Conservation (phyloP, 2,888 invertebrate genomes). For the Hetaerina titia region DNA sequence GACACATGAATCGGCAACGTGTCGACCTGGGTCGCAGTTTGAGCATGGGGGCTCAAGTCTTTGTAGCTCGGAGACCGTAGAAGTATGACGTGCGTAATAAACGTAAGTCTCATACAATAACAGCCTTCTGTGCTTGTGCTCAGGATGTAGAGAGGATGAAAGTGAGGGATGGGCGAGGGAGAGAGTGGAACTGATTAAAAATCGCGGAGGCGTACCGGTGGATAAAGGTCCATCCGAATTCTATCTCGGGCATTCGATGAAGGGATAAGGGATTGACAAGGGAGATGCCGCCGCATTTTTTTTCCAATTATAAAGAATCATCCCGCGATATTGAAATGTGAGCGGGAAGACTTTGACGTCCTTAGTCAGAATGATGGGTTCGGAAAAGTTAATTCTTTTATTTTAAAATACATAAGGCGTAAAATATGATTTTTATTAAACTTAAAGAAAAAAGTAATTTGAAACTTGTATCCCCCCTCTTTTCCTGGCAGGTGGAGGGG, state of each 20-base stretch:
- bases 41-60: too few species aligned
- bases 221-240: background rate
- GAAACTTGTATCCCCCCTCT: background rate
- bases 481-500: background rate
- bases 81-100: background rate
- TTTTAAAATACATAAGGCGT: background rate
- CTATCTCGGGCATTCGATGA: background rate
- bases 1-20: too few species aligned
- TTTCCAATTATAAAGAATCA: conserved; percentile 8
- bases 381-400: background rate
- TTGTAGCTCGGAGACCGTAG: too few species aligned
- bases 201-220: background rate
- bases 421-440: background rate
- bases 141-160: background rate
- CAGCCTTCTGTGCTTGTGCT: background rate
- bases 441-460: background rate
- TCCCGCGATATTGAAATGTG: background rate
- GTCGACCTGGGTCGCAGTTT: too few species aligned
- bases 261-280: background rate
- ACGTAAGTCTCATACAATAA: background rate
- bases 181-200: background rate
- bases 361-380: background rate
- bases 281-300: background rate
- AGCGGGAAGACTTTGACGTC: background rate
- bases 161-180: too few species aligned